Evolutionary conservation across 2,888 invertebrate genomes (phyloP), one percentile per base, ranked within the genome.

Genomic region (Epinotia demarniana): DNA sequence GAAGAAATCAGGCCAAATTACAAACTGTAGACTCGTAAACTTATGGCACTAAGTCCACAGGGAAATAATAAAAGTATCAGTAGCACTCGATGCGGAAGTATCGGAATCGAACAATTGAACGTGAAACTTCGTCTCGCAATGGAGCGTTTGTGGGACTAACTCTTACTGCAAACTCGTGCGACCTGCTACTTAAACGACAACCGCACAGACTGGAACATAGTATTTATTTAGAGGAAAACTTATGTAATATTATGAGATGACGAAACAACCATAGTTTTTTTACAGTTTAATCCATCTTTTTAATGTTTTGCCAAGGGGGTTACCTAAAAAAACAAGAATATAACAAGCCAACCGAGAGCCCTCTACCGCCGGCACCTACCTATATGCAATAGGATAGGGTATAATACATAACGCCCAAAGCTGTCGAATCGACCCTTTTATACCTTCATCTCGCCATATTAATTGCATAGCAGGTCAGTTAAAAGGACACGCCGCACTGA

Each of bases 41-140:
- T 87, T 81, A 87, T 85, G 85, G 85, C 82, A 83, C 82, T 81
- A 86, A 88, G 84, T 87, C 83, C 81, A 84, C 85, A 84, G 86
- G 85, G 86, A 88, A 89, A 90, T 89, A 92, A 91, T 90, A 92
- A 89, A 90, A 90, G 90, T 89, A 90, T 90, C 87, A 85, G 84
- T 81, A 79, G 83, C 85, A 84, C 87, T 87, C 85, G 81, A 86
- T 79, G 83, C 77, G 80, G 79, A 80, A 86, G 89, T 89, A 89
- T 88, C 85, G 77, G 82, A 86, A 86, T 85, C 85, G 86, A 88
- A 85, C 87, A 91, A 90, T 89, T 88, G 89, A 90, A 90, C 89
- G 89, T 88, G 57, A 43, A 76, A 76, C 72, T 76, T 72, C 23
- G 61, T 72, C 67, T 60, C 19, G 75, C 67, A 8, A 53, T 53